Conservation (phyloP, 2,888 invertebrate species). For the Lasioglossum malachurum region DNA sequence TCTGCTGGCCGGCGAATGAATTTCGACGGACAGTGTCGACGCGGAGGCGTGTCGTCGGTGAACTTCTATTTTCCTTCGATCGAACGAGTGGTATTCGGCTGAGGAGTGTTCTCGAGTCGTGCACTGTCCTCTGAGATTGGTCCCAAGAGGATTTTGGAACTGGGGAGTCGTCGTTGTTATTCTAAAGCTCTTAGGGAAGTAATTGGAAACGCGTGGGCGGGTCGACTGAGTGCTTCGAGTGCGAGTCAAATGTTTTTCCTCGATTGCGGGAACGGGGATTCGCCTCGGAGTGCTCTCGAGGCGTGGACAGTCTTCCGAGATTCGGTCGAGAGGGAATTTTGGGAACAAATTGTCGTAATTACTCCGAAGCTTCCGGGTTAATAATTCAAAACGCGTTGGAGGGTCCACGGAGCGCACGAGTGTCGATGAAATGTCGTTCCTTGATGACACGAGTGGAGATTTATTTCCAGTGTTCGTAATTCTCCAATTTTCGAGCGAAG, state of each 20-base stretch:
- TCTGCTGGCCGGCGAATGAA: not conserved
- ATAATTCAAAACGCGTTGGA: not conserved
- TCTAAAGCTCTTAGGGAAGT: not conserved
- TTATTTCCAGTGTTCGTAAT: not conserved
- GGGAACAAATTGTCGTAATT: not conserved
- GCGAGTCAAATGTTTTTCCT: not conserved
- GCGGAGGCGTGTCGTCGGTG: not conserved
- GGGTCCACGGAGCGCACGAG: not conserved
- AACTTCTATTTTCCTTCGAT: not conserved
- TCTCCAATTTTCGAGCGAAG: not conserved
- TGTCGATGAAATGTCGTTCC: not conserved
- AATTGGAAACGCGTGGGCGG: not conserved
- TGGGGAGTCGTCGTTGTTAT: not conserved
- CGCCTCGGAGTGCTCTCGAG: not conserved
- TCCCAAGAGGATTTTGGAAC: not conserved
- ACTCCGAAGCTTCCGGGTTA: not conserved
- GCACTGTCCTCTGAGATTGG: not conserved
- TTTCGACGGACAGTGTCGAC: not conserved
- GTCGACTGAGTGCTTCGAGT: not conserved
- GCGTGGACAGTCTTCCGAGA: not conserved
- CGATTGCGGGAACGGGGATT: not conserved
- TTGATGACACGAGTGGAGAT: not conserved
- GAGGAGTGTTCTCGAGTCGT: not conserved
- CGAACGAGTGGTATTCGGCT: not conserved
- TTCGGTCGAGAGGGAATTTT: not conserved